Percentiles rank a stretch among this genome's conserved stretches.
phyloP scores from a whole-genome alignment of 2,113 vertebrate species.

The Marmota flaviventris region DNA sequence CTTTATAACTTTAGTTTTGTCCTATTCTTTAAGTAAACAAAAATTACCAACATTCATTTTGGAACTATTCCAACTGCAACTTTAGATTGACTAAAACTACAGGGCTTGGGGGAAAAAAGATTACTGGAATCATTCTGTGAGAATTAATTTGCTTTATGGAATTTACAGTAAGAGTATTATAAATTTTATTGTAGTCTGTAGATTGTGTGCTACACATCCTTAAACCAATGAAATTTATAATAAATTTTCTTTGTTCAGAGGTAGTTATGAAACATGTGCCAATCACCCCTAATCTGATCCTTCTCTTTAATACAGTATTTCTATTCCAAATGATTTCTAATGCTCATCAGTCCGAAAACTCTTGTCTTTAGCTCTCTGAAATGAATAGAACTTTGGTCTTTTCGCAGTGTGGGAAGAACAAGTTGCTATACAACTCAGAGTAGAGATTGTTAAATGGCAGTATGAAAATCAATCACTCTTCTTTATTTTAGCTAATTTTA shows the following conservation, averaged over 20 bases:
- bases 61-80: background rate
- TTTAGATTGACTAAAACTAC: background rate
- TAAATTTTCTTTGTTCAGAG: background rate
- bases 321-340: background rate
- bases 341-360: background rate
- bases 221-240: background rate
- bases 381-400: background rate
- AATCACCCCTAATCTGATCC: background rate
- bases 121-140: background rate
- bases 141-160: background rate
- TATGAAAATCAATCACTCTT: background rate
- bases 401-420: background rate
- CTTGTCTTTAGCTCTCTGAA: background rate
- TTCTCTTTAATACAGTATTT: background rate
- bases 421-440: background rate
- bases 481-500: background rate
- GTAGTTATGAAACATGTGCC: background rate
- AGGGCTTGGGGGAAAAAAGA: background rate
- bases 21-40: background rate
- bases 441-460: background rate
- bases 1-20: background rate
- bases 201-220: background rate
- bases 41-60: background rate
- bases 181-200: slow-evolving; percentile 22
- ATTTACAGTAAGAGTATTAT: background rate